A percentile compares a stretch with the other conserved stretches of the same genome.
Evolutionary conservation across 1,140 invertebrate genomes (phyloP).

Genomic region (Lordiphosa collinella): DNA sequence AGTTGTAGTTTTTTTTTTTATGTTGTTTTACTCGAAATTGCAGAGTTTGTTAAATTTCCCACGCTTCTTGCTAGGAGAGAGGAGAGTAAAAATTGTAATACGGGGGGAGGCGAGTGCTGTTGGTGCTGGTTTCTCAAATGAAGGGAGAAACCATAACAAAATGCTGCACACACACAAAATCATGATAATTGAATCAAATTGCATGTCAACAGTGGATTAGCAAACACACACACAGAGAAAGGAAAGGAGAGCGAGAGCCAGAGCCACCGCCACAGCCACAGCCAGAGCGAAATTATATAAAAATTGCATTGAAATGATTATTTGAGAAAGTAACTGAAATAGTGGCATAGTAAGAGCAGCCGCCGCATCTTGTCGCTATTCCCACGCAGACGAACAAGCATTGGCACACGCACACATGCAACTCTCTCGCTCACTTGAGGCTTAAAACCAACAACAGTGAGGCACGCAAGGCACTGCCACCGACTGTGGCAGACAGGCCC

Average conservation of each 20-base stretch:
- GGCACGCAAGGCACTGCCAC: slow-evolving; percentile 12
- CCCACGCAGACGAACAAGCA: slow-evolving; percentile 26
- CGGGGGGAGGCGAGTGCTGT: background rate
- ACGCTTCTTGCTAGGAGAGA: slow-evolving; percentile 42
- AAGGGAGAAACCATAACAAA: slow-evolving; percentile 9
- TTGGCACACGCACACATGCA: background rate
- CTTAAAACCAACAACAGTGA: slow-evolving; percentile 19
- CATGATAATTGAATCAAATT: slow-evolving; percentile 74
- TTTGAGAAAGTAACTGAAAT: slow-evolving; percentile 39
- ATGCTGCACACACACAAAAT: slow-evolving; percentile 39
- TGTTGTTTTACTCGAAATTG: slow-evolving; percentile 9
- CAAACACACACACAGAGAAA: slow-evolving; percentile 16
- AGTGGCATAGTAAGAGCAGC: slow-evolving; percentile 9
- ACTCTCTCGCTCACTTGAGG: background rate
- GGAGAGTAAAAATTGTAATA: background rate
- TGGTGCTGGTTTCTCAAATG: background rate
- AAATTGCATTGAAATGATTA: slow-evolving; percentile 58
- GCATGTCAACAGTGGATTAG: slow-evolving; percentile 66
- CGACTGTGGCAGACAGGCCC: background rate
- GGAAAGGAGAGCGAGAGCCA: background rate
- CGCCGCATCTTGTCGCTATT: slow-evolving; percentile 39
- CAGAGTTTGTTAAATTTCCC: slow-evolving; percentile 58
- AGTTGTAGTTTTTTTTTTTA: background rate
- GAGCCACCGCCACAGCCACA: too few relatives aligned
- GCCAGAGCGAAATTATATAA: slow-evolving; percentile 41